Base-by-base conservation (phyloP, 2,888 invertebrate genomes). In the Taphrorychus bicolor region DNA sequence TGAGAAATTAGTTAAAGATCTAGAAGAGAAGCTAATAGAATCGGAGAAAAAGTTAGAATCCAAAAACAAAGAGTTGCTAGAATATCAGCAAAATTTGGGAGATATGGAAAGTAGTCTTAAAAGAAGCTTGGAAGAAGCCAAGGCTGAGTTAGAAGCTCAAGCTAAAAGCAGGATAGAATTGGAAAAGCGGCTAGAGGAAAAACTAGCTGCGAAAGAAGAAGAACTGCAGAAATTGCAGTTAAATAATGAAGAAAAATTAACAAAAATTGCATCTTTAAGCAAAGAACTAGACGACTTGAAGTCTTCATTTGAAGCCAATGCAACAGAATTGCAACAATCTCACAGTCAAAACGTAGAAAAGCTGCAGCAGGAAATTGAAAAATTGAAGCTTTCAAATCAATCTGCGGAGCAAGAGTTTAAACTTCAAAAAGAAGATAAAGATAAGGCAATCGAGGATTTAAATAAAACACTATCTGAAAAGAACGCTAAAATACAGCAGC, bases 171-270 rank as follows among this genome's bases (percentile, higher is more conserved):
- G 21, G 0, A 32, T 21, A 18, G 48, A 52, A 19, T 11, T 51
- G 1, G 45, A 56, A 24, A 74, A 76, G 66, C 85, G 88, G 72
- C 82, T 85, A 7, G 22, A 57, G 5, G 3, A 78, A 64, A 61
- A 74, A 48, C 48, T 72, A 42, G 72, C 75, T 11, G 77, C 82
- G 68, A 75, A 82, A 14, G 76, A 78, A 49, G 73, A 76, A 63
- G 85, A 87, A 73, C 82, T 85, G 17, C 82, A 84, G 72, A 81
- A 84, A 59, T 79, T 86, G 5, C 80, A 81, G 83, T 85, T 75
- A 73, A 85, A 56, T 19, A 71, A 76, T 21, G 58, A 62, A 11
- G 68, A 71, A 51, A 69, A 73, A 24, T 14, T 21, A 9, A 71
- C 73, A 24, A 75, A 77, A 67, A 71, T 77, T 17, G 61, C 63